A percentile compares a stretch with the other conserved stretches of the same genome.
Conservation (phyloP, 2,113 vertebrate species). For the Pardalotus punctatus region DNA sequence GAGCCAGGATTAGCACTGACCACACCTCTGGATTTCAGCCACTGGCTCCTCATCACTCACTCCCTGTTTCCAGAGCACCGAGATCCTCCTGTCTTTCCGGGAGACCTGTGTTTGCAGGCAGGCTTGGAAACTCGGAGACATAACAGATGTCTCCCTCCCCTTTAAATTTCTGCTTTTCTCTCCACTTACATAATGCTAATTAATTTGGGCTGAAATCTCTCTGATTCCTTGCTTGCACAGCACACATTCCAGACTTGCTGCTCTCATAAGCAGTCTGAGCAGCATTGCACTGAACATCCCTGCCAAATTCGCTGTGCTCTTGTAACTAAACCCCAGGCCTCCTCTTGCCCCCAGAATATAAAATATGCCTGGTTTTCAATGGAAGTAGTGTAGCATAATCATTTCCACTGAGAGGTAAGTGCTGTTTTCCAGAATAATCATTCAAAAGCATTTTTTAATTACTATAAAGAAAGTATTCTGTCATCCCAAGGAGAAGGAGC, state of each 20-base stretch:
- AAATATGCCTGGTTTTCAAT: background rate
- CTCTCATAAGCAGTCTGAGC: conserved; percentile 43
- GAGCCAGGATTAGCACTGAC: background rate
- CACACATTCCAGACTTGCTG: conserved; percentile 17
- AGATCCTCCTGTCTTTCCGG: background rate
- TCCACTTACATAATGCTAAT: conserved; percentile 40
- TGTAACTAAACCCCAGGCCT: background rate
- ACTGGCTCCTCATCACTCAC: background rate
- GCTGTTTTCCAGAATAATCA: background rate
- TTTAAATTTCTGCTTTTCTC: conserved; percentile 18
- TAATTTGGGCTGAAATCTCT: conserved; percentile 31
- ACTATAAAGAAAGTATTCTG: background rate
- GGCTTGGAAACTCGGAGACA: background rate
- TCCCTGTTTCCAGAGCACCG: background rate
- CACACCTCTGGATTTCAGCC: conserved; percentile 13
- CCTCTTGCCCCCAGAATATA: background rate
- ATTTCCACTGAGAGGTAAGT: background rate
- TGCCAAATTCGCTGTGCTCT: conserved; percentile 21
- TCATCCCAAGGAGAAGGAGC: background rate
- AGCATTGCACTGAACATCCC: background rate
- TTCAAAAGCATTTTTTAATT: background rate
- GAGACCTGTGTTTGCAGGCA: conserved; percentile 29
- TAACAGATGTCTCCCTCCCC: conserved; percentile 55
- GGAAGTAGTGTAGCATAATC: background rate
- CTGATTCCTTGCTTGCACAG: background rate